Percentiles rank a stretch among this genome's conserved stretches.
These are phyloP conservation scores for Falco punctatus DNA, from an alignment of 2,113 vertebrate species.

Conservation along the genomic window DNA sequence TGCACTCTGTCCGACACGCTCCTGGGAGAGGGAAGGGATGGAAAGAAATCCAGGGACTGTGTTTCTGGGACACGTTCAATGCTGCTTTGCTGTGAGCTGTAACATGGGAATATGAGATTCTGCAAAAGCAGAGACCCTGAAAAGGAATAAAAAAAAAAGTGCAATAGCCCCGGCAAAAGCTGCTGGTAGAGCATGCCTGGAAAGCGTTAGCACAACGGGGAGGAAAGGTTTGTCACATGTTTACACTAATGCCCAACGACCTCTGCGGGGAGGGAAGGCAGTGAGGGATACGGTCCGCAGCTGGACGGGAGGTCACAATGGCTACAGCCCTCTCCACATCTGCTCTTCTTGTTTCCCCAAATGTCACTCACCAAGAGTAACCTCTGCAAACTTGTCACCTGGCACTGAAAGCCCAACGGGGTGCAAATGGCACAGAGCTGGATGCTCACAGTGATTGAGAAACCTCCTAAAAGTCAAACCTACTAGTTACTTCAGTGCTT, in stretches of 20 bases:
- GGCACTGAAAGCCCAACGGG: neutral
- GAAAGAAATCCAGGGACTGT: neutral
- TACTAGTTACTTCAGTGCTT: rapidly evolving
- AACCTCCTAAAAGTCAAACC: neutral
- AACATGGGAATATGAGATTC: neutral
- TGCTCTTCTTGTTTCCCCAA: neutral
- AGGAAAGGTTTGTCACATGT: neutral
- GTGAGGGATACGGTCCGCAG: neutral
- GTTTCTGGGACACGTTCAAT: neutral
- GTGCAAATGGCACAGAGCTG: neutral
- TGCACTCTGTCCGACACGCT: neutral
- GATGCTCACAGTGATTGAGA: neutral
- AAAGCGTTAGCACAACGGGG: rapidly evolving
- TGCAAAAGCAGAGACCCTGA: neutral
- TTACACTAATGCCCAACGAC: neutral
- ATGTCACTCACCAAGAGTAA: rapidly evolving
- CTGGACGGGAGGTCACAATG: neutral
- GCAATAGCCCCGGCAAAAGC: neutral
- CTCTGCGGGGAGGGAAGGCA: neutral
- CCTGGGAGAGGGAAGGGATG: neutral
- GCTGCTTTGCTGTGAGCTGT: neutral
- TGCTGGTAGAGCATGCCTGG: neutral
- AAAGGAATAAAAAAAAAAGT: neutral
- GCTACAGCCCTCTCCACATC: neutral
- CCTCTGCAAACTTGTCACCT: neutral